phyloP scores from a whole-genome alignment of 2,888 invertebrate genomes.

The Rhamnusium bicolor region DNA sequence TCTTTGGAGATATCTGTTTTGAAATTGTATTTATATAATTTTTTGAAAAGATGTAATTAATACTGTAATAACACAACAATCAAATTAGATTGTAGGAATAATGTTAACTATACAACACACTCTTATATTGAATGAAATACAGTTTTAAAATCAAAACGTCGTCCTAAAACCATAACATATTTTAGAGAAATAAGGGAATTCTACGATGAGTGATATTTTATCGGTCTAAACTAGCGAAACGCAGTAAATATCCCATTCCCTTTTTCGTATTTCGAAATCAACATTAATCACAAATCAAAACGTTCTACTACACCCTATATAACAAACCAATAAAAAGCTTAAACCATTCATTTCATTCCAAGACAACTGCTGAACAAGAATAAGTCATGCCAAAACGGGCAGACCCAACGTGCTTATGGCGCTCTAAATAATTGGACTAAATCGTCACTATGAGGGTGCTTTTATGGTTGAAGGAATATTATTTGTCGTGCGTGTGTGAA shows the following conservation, averaged over 20 bases:
- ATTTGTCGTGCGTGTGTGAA: conserved; percentile 50
- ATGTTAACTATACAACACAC: too few species aligned
- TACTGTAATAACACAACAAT: too few species aligned
- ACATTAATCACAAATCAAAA: background rate
- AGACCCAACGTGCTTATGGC: background rate
- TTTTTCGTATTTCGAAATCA: background rate
- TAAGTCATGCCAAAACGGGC: conserved; percentile 8
- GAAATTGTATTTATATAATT: too few species aligned
- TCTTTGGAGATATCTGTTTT: too few species aligned
- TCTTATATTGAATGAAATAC: too few species aligned
- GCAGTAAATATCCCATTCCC: background rate
- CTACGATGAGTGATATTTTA: background rate
- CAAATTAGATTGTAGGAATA: too few species aligned
- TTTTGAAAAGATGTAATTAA: too few species aligned
- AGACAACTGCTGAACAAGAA: background rate
- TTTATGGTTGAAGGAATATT: conserved; percentile 48
- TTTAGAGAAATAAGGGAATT: background rate
- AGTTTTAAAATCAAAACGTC: too few species aligned
- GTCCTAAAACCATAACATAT: background rate
- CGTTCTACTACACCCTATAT: background rate
- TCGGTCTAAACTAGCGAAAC: background rate
- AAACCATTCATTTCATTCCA: conserved; percentile 1
- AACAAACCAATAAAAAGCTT: background rate
- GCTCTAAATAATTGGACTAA: conserved; percentile 33
- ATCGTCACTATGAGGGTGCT: conserved; percentile 26